Percentiles rank a stretch among this genome's conserved stretches.
Conservation (phyloP, 2,113 vertebrate species). For the Capreolus pygargus region DNA sequence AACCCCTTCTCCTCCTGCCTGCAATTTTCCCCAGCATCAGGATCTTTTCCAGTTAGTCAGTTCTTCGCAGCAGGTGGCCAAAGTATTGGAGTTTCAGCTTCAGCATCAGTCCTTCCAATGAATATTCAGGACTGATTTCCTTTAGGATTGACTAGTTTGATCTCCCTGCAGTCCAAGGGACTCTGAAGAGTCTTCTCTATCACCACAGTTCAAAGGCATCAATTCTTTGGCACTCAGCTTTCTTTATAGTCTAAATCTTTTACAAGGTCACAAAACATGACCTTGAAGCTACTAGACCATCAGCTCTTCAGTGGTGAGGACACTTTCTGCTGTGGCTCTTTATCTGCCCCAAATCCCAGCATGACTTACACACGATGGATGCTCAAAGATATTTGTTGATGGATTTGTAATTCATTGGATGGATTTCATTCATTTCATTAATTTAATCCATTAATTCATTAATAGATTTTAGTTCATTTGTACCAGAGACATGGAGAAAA, state of each 20-base stretch:
- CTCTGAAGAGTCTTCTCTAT: neutral
- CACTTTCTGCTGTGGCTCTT: neutral
- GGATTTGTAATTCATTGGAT: neutral
- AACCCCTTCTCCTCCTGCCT: neutral
- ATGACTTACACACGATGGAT: neutral
- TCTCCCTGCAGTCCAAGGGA: neutral
- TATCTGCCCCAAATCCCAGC: neutral
- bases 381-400: neutral
- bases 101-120: neutral
- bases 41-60: neutral
- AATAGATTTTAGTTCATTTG: neutral
- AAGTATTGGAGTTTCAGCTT: neutral
- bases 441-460: neutral
- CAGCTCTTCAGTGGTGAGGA: neutral
- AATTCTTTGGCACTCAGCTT: neutral
- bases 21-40: neutral
- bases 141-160: neutral
- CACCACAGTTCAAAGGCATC: neutral
- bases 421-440: neutral
- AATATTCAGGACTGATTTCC: neutral
- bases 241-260: neutral
- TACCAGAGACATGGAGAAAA: neutral
- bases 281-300: neutral
- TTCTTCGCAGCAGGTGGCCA: neutral
- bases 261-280: neutral